Conservation (phyloP, 2,888 invertebrate species). For the Drepanosiphum platanoidis region DNA sequence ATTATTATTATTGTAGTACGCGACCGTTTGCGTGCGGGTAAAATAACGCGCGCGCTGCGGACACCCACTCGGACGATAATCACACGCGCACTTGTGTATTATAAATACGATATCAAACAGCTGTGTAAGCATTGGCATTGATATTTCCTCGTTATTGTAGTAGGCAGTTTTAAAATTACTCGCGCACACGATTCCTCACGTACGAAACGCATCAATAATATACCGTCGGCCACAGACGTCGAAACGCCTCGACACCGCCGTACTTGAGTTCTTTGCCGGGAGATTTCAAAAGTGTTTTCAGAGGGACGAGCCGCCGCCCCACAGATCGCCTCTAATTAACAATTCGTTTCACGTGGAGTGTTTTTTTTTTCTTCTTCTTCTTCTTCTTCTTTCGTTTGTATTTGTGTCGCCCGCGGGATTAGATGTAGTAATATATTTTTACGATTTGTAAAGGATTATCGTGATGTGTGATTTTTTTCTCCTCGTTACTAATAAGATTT, state of each 20-base stretch:
- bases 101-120: too few relatives aligned
- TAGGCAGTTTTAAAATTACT: not conserved
- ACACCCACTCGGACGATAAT: too few relatives aligned
- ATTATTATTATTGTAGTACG: too few relatives aligned
- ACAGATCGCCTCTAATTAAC: constrained; percentile 19
- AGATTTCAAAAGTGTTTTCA: not conserved
- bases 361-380: too few relatives aligned
- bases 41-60: too few relatives aligned
- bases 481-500: constrained; percentile 7
- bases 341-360: constrained; percentile 35
- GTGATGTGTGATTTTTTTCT: constrained; percentile 24
- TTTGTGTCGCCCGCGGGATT: constrained; percentile 7
- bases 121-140: too few relatives aligned
- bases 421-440: constrained; percentile 2
- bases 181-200: not conserved
- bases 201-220: constrained; percentile 24
- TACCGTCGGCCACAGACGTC: not conserved
- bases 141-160: not conserved
- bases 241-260: not conserved
- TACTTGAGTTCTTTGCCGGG: not conserved
- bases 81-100: too few relatives aligned
- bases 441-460: constrained; percentile 21
- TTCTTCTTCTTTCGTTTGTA: too few relatives aligned
- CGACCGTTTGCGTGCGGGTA: too few relatives aligned
- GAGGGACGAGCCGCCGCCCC: not conserved